phyloP scores from a whole-genome alignment of 2,113 vertebrate genomes.

The Epinephelus fuscoguttatus region DNA sequence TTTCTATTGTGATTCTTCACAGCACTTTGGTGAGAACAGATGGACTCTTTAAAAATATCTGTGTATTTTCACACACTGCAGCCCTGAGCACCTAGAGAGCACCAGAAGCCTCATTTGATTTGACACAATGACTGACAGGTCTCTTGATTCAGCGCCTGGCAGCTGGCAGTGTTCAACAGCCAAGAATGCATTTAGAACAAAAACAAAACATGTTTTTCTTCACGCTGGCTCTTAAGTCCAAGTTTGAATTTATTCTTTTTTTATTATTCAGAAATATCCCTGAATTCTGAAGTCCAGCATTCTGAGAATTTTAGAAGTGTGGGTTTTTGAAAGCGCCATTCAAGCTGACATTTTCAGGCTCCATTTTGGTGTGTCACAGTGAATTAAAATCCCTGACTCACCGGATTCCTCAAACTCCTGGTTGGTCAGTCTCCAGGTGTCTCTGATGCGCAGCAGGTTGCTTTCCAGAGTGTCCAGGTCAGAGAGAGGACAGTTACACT shows the following conservation, averaged over 20 bases:
- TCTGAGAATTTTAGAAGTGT: slow-evolving; percentile 20
- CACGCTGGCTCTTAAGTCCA: slow-evolving; percentile 4
- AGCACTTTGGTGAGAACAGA: slow-evolving; percentile 33
- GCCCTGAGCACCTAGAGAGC: slow-evolving; percentile 14
- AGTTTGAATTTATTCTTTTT: background rate
- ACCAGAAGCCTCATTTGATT: slow-evolving; percentile 31
- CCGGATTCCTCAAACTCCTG: slow-evolving; percentile 95
- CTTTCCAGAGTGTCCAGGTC: slow-evolving; percentile 92
- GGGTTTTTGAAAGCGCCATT: slow-evolving; percentile 9
- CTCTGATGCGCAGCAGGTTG: slow-evolving; percentile 88
- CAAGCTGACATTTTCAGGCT: slow-evolving; percentile 62
- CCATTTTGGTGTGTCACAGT: background rate
- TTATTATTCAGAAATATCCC: background rate
- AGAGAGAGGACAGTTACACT: slow-evolving; percentile 93
- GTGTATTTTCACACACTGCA: slow-evolving; percentile 7
- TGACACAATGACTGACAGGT: slow-evolving; percentile 59
- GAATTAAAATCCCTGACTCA: slow-evolving; percentile 69
- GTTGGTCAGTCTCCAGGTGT: slow-evolving; percentile 88
- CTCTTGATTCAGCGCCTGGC: slow-evolving; percentile 39
- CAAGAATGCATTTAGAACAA: slow-evolving; percentile 38
- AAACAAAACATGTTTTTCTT: slow-evolving; percentile 27
- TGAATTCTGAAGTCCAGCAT: background rate
- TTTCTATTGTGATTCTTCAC: slow-evolving; percentile 3
- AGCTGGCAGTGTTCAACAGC: slow-evolving; percentile 34
- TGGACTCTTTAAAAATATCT: slow-evolving; percentile 1